phyloP scores from a whole-genome alignment of 2,113 vertebrate species.

The Spermophilus dauricus region DNA sequence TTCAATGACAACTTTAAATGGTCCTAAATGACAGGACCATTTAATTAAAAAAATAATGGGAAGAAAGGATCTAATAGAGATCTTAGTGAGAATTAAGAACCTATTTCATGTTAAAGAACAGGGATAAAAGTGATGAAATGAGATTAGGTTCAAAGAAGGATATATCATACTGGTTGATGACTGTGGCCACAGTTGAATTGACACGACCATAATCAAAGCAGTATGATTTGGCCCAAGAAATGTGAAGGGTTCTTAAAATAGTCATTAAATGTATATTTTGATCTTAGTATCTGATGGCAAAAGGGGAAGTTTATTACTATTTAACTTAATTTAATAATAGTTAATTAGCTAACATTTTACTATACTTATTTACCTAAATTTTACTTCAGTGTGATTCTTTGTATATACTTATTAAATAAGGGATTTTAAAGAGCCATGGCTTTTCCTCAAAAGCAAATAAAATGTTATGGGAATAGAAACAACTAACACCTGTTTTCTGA shows the following conservation, averaged over 20 bases:
- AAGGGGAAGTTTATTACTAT: not conserved
- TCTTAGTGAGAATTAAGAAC: not conserved
- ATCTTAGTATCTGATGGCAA: not conserved
- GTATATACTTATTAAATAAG: not conserved
- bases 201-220: not conserved
- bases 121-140: not conserved
- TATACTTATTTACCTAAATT: not conserved
- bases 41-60: not conserved
- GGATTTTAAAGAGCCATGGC: not conserved
- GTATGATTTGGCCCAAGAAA: not conserved
- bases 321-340: not conserved
- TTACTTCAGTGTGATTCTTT: not conserved
- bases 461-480: not conserved
- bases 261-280: not conserved
- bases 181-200: not conserved
- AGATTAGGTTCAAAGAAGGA: not conserved
- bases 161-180: not conserved
- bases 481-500: not conserved
- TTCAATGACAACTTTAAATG: not conserved
- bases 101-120: not conserved
- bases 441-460: not conserved
- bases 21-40: not conserved
- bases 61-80: not conserved
- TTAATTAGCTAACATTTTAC: not conserved
- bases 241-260: not conserved